phyloP scores from a whole-genome alignment of 2,888 invertebrate genomes.

The Molorchus minor region DNA sequence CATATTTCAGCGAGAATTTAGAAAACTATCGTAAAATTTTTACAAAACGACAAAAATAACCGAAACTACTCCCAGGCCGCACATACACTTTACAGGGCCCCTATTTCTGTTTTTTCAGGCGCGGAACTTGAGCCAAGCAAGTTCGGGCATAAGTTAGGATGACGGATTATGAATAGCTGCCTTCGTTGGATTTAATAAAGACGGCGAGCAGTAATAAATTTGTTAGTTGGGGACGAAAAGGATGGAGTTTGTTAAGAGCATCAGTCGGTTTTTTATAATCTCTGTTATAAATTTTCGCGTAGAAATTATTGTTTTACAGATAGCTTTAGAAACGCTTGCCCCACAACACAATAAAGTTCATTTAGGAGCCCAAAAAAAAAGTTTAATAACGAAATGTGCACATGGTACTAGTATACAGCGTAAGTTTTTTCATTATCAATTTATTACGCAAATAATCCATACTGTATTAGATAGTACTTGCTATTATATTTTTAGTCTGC shows the following conservation, averaged over 20 bases:
- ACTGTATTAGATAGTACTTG: too few species aligned
- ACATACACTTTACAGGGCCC: slow-evolving; percentile 24
- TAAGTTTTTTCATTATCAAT: too few species aligned
- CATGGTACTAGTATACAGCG: too few species aligned
- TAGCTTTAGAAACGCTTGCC: slow-evolving; percentile 29
- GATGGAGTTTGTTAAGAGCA: slow-evolving; percentile 28
- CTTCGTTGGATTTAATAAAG: slow-evolving; percentile 41
- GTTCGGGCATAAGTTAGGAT: slow-evolving; percentile 40
- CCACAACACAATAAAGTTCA: slow-evolving; percentile 37
- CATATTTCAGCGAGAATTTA: slow-evolving; percentile 11
- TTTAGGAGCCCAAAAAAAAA: background rate
- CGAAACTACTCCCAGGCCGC: slow-evolving; percentile 29
- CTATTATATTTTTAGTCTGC: too few species aligned
- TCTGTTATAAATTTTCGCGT: slow-evolving; percentile 39
- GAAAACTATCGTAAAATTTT: slow-evolving; percentile 32
- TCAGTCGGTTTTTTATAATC: slow-evolving; percentile 43
- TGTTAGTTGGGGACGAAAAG: slow-evolving; percentile 20
- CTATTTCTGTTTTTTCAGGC: slow-evolving; percentile 41
- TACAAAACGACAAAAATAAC: slow-evolving; percentile 36
- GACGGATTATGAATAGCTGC: slow-evolving; percentile 41
- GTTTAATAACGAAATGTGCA: too few species aligned
- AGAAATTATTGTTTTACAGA: slow-evolving; percentile 37
- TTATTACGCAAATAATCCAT: too few species aligned
- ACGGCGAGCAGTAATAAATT: slow-evolving; percentile 40
- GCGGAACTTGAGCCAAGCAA: slow-evolving; percentile 36